Evolutionary conservation across 2,113 vertebrate genomes (phyloP).

Genomic region (Jacana jacana): DNA sequence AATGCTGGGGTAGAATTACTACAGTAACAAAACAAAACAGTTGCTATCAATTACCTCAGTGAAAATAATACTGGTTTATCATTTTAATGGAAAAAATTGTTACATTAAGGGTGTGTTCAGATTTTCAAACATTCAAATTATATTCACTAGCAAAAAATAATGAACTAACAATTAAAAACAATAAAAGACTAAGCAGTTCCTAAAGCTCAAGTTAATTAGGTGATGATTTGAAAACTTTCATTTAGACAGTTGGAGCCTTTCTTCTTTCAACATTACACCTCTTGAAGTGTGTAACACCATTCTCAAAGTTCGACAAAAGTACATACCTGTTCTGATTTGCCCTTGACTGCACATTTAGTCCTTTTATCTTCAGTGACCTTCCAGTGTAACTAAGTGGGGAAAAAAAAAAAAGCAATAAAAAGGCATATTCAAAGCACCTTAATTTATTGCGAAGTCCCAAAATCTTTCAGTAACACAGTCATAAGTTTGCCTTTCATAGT

Average conservation of each 20-base stretch:
- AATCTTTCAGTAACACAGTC: background rate
- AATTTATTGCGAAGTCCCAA: background rate
- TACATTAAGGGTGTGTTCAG: background rate
- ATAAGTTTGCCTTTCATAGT: no score
- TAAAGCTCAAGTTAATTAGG: background rate
- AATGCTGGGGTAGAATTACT: background rate
- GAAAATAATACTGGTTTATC: background rate
- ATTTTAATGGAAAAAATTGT: background rate
- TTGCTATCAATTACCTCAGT: background rate
- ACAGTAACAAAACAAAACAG: background rate
- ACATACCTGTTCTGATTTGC: conserved; percentile 93
- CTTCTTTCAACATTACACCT: background rate
- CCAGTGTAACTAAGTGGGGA: conserved; percentile 82
- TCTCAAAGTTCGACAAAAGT: background rate
- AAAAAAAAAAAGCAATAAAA: background rate
- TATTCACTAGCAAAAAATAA: background rate
- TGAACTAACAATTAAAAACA: background rate
- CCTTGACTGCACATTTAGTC: conserved; percentile 86
- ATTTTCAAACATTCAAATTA: background rate
- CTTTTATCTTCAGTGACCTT: conserved; percentile 83
- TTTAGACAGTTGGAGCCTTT: background rate
- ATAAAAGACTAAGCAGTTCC: background rate
- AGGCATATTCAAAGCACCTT: background rate
- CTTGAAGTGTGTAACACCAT: background rate
- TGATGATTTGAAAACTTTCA: background rate